Base-by-base conservation (phyloP, 2,888 invertebrate genomes). In the Patella pellucida region DNA sequence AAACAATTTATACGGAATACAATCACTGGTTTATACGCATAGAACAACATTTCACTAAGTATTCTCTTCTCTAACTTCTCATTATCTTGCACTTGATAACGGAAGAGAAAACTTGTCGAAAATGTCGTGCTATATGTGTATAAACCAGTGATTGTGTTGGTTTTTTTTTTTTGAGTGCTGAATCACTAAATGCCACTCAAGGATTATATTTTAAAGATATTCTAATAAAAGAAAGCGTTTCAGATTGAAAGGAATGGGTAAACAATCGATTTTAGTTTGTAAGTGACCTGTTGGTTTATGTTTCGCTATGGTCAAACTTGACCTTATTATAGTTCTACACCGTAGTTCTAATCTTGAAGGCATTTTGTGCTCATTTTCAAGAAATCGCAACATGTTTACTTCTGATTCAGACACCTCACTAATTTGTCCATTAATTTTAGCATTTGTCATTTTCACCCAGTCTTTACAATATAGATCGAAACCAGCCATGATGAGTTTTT, bases 401-500 rank as follows among this genome's bases (percentile, higher is more conserved):
- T 76, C 74, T 16, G 67, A 54, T 56, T 74, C 74, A 15, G 69
- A 67, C 1, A 74, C 76, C n/a, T 76, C 69, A 0, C 52, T 52
- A 51, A 27, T 52, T 15, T 41, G 41, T 41, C 41, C 41, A 41
- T 68, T 31, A 5, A 76, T 68, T 27, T 74, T 76, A 16, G 68
- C 69, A 67, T 72, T 72, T n/a, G 54, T 69, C 5, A 23, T 67
- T 23, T 67, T 52, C n/a, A 78, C 52, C 74, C 78, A 78, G 14
- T 70, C 72, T 5, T 74, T 72, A 16, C 72, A 75, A 52, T 76
- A 71, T n/a, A 76, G 71, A 15, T 76, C 56, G 69, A 76, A 78
- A 15, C 78, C 78, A 9, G 73, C 69, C 51, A 68, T 67, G 12
- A 78, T 70, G 16, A 78, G 27, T 69, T 78, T 78, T 56, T 76